A percentile compares a stretch with the other conserved stretches of the same genome.
phyloP scores from a whole-genome alignment of 2,113 vertebrate genomes.

The Dascyllus trimaculatus region DNA sequence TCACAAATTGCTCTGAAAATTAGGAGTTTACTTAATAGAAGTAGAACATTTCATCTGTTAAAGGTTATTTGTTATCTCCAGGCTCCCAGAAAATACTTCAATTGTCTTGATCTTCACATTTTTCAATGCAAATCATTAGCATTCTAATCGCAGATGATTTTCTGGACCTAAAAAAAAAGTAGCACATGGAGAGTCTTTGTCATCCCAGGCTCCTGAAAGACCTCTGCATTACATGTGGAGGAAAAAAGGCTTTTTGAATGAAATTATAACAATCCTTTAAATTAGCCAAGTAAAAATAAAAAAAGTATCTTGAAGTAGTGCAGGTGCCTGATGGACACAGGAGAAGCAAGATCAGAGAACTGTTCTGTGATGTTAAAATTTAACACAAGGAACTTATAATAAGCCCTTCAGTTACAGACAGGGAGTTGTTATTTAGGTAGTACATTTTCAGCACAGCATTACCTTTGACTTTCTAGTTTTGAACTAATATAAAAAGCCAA shows the following conservation, averaged over 20 bases:
- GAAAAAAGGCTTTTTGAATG: conserved; percentile 60
- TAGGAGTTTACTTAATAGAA: conserved; percentile 71
- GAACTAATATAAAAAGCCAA: not conserved
- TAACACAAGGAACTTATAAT: conserved; percentile 21
- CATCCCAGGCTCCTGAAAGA: conserved; percentile 39
- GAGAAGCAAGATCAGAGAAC: conserved; percentile 39
- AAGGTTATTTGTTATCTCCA: conserved; percentile 83
- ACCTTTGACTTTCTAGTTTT: not conserved
- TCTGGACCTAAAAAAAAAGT: conserved; percentile 47
- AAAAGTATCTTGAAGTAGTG: conserved; percentile 45
- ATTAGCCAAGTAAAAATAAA: conserved; percentile 31
- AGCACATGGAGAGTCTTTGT: conserved; percentile 55
- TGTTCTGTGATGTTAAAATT: conserved; percentile 51
- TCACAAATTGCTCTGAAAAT: conserved; percentile 68
- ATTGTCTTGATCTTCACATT: conserved; percentile 76
- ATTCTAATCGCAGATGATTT: conserved; percentile 79
- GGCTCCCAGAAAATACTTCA: conserved; percentile 70
- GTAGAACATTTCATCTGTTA: conserved; percentile 71
- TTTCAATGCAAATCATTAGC: conserved; percentile 74
- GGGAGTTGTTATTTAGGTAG: not conserved
- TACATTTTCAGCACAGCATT: not conserved
- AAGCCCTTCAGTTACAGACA: conserved; percentile 27
- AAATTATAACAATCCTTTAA: conserved; percentile 59
- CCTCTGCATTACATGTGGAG: conserved; percentile 23
- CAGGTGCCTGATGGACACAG: conserved; percentile 63